These are phyloP conservation scores for Amphimallon solstitiale DNA, from an alignment of 2,888 invertebrate species.

Conservation along the genomic window DNA sequence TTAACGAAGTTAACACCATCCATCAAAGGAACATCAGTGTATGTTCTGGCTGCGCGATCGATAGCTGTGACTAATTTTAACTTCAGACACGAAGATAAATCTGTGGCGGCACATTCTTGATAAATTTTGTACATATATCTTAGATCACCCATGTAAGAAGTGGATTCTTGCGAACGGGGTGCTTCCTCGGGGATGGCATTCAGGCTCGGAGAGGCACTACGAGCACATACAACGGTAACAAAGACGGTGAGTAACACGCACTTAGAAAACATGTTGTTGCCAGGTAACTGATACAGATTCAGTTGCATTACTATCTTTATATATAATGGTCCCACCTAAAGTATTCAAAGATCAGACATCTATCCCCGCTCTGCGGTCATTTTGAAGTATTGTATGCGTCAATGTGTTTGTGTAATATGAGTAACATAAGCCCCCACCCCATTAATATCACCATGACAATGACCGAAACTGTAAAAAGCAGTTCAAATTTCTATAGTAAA, in stretches of 20 bases:
- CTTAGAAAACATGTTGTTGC: constrained; percentile 66
- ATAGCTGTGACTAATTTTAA: constrained; percentile 81
- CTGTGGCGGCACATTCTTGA: constrained; percentile 79
- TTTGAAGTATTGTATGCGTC: constrained; percentile 39
- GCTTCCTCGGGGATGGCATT: constrained; percentile 59
- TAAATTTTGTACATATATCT: constrained; percentile 81
- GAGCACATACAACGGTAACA: constrained; percentile 67
- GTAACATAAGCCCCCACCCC: constrained; percentile 41
- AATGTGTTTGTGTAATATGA: constrained; percentile 2
- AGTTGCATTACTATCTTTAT: constrained; percentile 56
- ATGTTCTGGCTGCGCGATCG: constrained; percentile 75
- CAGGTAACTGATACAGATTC: constrained; percentile 60
- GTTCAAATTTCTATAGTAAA: constrained; percentile 56
- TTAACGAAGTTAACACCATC: constrained; percentile 82
- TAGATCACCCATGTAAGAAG: constrained; percentile 71
- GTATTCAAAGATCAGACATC: constrained; percentile 52
- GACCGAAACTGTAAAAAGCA: constrained; percentile 39
- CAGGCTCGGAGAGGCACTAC: constrained; percentile 66
- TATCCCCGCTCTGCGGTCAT: constrained; percentile 49
- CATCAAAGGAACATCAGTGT: constrained; percentile 72
- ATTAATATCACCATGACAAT: constrained; percentile 25
- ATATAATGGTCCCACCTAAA: constrained; percentile 54
- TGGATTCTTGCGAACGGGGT: constrained; percentile 55
- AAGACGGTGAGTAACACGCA: constrained; percentile 69
- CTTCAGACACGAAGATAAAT: constrained; percentile 79